Base-by-base conservation (phyloP, 2,888 invertebrate species). In the Hemaris fuciformis region DNA sequence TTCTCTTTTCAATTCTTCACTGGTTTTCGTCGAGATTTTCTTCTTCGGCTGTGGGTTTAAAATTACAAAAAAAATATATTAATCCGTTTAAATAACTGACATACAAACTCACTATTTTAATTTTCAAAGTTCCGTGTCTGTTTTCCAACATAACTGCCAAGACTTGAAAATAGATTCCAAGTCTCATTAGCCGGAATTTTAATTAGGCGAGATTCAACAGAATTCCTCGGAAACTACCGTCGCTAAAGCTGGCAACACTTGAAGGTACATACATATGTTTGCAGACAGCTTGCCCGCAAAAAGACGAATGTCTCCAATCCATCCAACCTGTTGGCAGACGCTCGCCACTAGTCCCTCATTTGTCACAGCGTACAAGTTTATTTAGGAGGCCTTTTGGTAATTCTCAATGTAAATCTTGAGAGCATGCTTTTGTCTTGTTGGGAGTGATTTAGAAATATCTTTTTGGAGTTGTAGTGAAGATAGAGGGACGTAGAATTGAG, bases 321-420 rank as follows among this genome's bases (percentile, higher is more conserved):
- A 76, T 72, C 66, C 75, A 76, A 80, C 79, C 79, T 77, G 80
- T 77, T 75, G 75, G 71, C 66, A 61, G 41, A 60, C 60, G 48
- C 23, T 60, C 48, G 20, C 41, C 41, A 34, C 38, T 8, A 13
- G 23, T 38, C 60, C 25, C 10, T 45, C 64, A 71, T 71, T 74
- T 71, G 64, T 75, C 70, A 75, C 48, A 63, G 62, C 57, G 41
- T 67, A 61, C 62, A 62, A 73, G 80, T 79, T 80, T 80, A 80
- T 79, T 80, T 71, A 75, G 80, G 80, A 70, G 68, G 73, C 67
- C 31, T 31, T n/a, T 20, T 23, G n/a, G 27, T 53, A 31, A 53
- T 53, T 53, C 48, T 8, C 15, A 3, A n/a, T 15, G 48, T 15
- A 10, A 27, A 8, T 53, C 8, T 43, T 20, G 10, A 10, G 23